Evolutionary conservation across 2,113 vertebrate species (phyloP).

Genomic region (Bucco capensis): DNA sequence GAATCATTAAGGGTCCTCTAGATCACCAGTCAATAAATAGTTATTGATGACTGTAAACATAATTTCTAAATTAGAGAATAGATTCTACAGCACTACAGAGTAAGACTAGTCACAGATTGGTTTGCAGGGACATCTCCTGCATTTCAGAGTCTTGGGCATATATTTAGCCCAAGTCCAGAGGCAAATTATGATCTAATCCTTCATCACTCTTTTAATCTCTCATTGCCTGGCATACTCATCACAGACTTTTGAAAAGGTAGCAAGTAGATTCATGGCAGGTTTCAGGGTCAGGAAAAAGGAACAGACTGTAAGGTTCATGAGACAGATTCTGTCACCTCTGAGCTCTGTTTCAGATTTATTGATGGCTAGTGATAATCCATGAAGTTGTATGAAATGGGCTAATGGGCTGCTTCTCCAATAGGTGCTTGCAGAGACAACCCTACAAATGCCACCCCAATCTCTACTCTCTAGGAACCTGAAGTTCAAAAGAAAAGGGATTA

Average conservation of each 20-base stretch:
- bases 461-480: not conserved
- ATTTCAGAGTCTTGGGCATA: not conserved
- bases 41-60: not conserved
- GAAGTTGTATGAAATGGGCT: not conserved
- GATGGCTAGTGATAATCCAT: not conserved
- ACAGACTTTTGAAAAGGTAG: not conserved
- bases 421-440: not conserved
- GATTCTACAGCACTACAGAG: not conserved
- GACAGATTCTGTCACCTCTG: not conserved
- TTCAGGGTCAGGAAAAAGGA: not conserved
- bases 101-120: not conserved
- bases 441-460: not conserved
- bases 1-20: too few relatives aligned
- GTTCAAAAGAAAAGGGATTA: not conserved
- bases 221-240: not conserved
- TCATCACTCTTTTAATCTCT: not conserved
- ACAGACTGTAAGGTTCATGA: not conserved
- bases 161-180: not conserved
- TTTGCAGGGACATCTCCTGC: not conserved
- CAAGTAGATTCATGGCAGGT: not conserved
- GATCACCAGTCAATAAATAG: constrained; percentile 34
- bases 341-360: not conserved
- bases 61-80: constrained; percentile 9
- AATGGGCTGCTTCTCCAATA: not conserved
- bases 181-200: not conserved